A percentile compares a stretch with the other conserved stretches of the same genome.
phyloP scores from a whole-genome alignment of 35 echinoderm and acorn worm species.

The Hemicentrotus pulcherrimus region DNA sequence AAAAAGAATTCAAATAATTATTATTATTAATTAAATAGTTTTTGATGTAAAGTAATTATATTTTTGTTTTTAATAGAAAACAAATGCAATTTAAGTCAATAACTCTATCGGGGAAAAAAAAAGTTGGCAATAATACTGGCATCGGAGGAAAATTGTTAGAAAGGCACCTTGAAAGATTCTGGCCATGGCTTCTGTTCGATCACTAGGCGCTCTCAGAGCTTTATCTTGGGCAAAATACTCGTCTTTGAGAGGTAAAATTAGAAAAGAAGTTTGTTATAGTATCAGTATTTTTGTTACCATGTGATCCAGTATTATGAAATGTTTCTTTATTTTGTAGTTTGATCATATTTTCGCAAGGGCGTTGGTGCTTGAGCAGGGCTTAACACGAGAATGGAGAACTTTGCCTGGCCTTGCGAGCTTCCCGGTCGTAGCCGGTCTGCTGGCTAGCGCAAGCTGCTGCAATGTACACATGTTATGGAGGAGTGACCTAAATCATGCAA shows the following conservation, averaged over 20 bases:
- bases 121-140: background rate
- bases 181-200: conserved; percentile 70
- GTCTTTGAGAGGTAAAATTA: conserved; percentile 48
- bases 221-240: conserved; percentile 60
- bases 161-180: background rate
- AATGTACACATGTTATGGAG: no score
- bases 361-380: background rate
- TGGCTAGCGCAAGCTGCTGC: no score
- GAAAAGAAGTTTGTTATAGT: background rate
- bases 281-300: background rate
- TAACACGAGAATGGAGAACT: background rate
- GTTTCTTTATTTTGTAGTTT: background rate
- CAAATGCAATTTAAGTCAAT: background rate
- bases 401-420: no score
- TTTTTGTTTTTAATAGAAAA: background rate
- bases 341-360: background rate
- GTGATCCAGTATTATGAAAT: background rate
- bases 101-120: background rate
- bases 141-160: background rate
- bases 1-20: no score
- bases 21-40: background rate
- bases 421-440: no score
- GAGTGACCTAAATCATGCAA: no score
- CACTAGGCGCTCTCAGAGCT: conserved; percentile 63
- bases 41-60: background rate